Conservation (phyloP, 2,113 vertebrate genomes). For the Megalops atlanticus region DNA sequence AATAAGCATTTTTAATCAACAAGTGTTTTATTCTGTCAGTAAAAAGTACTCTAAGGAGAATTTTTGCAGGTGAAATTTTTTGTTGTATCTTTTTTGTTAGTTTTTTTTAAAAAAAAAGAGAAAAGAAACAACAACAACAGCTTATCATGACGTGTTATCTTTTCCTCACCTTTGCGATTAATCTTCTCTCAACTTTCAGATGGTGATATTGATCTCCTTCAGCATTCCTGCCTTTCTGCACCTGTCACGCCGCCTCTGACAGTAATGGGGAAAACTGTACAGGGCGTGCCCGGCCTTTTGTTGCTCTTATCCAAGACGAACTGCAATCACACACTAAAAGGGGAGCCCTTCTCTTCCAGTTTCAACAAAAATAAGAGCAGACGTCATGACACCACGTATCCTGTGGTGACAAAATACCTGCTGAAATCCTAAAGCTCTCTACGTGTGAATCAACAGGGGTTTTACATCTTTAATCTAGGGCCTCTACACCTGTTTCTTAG, state of each 20-base stretch:
- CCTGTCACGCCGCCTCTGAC: slow-evolving; percentile 48
- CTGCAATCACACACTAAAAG: slow-evolving; percentile 31
- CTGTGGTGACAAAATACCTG: slow-evolving; percentile 22
- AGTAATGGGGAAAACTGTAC: slow-evolving; percentile 43
- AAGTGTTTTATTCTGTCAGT: too few species aligned
- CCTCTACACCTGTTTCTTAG: slow-evolving; percentile 42
- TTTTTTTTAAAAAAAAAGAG: slow-evolving; percentile 28
- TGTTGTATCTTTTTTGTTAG: slow-evolving; percentile 9
- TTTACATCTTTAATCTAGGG: slow-evolving; percentile 53
- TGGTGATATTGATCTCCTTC: slow-evolving; percentile 61
- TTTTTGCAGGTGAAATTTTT: background rate
- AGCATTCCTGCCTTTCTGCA: slow-evolving; percentile 59
- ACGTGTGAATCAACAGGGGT: slow-evolving; percentile 39
- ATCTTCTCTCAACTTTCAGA: slow-evolving; percentile 52
- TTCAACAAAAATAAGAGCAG: slow-evolving; percentile 38
- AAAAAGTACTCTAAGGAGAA: background rate
- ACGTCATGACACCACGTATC: slow-evolving; percentile 40
- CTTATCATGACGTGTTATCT: slow-evolving; percentile 28
- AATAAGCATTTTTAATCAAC: too few species aligned
- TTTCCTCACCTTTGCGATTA: slow-evolving; percentile 47
- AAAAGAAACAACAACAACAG: slow-evolving; percentile 38
- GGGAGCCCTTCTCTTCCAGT: slow-evolving; percentile 37
- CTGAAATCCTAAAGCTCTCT: background rate
- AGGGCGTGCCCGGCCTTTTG: slow-evolving; percentile 35
- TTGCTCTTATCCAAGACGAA: slow-evolving; percentile 40